A percentile compares a stretch with the other conserved stretches of the same genome.
These are phyloP conservation scores for Orussus abietinus DNA, from an alignment of 1,140 invertebrate genomes.

Conservation along the genomic window DNA sequence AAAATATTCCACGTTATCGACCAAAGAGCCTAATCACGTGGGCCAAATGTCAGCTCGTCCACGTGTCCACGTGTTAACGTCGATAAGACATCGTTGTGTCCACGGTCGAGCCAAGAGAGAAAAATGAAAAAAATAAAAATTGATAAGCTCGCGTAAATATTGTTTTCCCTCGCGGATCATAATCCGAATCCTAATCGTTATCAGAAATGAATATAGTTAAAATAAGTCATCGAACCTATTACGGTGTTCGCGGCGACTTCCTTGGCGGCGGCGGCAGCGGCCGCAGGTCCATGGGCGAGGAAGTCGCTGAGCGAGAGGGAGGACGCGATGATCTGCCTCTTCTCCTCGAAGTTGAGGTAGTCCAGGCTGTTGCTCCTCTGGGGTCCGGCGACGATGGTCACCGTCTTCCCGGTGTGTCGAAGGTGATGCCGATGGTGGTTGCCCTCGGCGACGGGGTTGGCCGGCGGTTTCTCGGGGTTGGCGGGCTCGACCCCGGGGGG, in stretches of 20 bases:
- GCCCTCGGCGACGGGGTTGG: conserved; percentile 15
- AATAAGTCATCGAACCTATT: no score
- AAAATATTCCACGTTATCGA: no score
- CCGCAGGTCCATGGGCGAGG: conserved; percentile 63
- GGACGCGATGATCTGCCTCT: conserved; percentile 81
- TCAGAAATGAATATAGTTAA: no score
- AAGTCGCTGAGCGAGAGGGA: conserved; percentile 83
- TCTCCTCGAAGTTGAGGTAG: conserved; percentile 87
- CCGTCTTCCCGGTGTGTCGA: conserved; percentile 54
- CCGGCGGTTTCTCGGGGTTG: conserved; percentile 15
- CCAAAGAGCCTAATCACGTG: no score
- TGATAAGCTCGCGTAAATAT: neutral
- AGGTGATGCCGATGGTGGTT: conserved; percentile 44
- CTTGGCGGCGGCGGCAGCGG: conserved; percentile 59
- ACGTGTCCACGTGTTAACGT: no score
- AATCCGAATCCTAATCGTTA: no score
- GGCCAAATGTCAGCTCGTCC: no score
- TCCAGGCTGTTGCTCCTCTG: conserved; percentile 81
- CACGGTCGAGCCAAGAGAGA: neutral
- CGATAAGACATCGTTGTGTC: no score
- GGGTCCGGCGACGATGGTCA: conserved; percentile 60
- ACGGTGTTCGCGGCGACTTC: conserved; percentile 53
- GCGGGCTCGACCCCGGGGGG: conserved; percentile 20
- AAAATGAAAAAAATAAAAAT: neutral
- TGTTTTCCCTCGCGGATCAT: no score